These are phyloP conservation scores for Dysidea cf. avara DNA, from an alignment of 37 sponge, comb jelly and placozoan species.

Conservation along the genomic window DNA sequence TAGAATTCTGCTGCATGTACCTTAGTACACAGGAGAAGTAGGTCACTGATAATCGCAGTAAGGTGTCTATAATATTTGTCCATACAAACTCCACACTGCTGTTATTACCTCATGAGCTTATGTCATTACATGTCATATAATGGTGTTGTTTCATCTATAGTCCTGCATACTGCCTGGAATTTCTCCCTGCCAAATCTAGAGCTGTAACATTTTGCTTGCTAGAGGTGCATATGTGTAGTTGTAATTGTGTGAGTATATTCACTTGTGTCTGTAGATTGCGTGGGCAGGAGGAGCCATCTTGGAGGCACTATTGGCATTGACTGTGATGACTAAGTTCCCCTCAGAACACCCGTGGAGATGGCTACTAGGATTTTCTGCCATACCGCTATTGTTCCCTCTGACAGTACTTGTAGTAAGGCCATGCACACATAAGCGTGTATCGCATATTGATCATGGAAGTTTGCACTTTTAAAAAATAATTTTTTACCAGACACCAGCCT, in stretches of 20 bases:
- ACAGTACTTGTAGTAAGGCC: slow-evolving; percentile 14
- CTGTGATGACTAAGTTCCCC: background rate
- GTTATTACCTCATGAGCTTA: too few species aligned
- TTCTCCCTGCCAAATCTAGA: slow-evolving; percentile 34
- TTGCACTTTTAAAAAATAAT: too few species aligned
- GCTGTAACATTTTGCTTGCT: slow-evolving; percentile 1
- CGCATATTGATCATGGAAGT: too few species aligned
- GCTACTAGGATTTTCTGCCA: slow-evolving; percentile 21
- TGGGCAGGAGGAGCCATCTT: slow-evolving; percentile 17
- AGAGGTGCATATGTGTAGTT: background rate
- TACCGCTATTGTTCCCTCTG: slow-evolving; percentile 10
- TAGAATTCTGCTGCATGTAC: background rate
- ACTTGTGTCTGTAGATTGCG: background rate
- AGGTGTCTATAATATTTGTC: too few species aligned
- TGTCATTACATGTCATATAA: too few species aligned
- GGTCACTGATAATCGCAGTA: too few species aligned
- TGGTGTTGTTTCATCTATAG: too few species aligned
- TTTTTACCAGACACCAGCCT: too few species aligned
- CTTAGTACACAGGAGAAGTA: background rate
- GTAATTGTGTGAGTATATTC: background rate
- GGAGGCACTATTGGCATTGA: slow-evolving; percentile 1
- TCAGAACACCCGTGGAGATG: slow-evolving; percentile 15
- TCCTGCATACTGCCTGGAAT: slow-evolving; percentile 28
- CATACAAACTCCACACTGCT: too few species aligned
- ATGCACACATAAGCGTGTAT: too few species aligned